phyloP scores from a whole-genome alignment of 2,797 vertebrate species.

The Danio kyathit region DNA sequence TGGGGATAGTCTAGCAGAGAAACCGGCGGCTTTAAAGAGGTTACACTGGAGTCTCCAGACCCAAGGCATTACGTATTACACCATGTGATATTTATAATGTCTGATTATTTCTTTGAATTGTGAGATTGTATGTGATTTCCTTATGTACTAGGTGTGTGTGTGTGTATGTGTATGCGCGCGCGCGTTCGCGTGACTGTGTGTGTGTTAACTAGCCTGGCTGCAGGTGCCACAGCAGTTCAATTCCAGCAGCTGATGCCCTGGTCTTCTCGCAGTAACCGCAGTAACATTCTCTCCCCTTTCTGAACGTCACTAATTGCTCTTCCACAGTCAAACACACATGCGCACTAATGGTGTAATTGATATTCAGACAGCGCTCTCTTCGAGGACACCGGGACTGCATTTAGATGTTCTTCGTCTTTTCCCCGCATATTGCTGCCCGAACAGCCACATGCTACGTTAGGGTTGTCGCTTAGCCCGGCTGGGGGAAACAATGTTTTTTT shows the following conservation, averaged over 20 bases:
- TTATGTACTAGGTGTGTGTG: slow-evolving; percentile 50
- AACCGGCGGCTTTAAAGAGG: slow-evolving; percentile 91
- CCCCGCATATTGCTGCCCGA: slow-evolving; percentile 46
- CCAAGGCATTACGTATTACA: slow-evolving; percentile 24
- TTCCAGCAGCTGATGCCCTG: slow-evolving; percentile 80
- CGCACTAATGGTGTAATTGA: slow-evolving; percentile 96
- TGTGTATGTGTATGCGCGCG: slow-evolving; percentile 53
- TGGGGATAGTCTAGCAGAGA: slow-evolving; percentile 96
- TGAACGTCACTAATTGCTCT: slow-evolving; percentile 89
- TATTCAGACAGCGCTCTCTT: slow-evolving; percentile 89
- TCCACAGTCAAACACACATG: slow-evolving; percentile 95
- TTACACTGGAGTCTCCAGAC: slow-evolving; percentile 60
- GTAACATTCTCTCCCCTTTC: slow-evolving; percentile 71
- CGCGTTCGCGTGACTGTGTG: slow-evolving; percentile 51
- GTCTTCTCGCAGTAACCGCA: slow-evolving; percentile 70
- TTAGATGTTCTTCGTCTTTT: slow-evolving; percentile 61
- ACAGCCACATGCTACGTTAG: no score
- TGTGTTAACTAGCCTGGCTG: slow-evolving; percentile 57
- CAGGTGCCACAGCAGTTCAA: slow-evolving; percentile 62
- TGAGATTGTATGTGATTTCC: slow-evolving; percentile 49
- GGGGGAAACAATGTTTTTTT: no score
- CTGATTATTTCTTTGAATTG: slow-evolving; percentile 19
- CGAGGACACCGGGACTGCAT: slow-evolving; percentile 82
- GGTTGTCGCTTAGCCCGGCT: background rate
- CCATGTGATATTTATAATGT: slow-evolving; percentile 46